A percentile compares a stretch with the other conserved stretches of the same genome.
Evolutionary conservation across 2,113 vertebrate genomes (phyloP).

Genomic region (Lophura nycthemera): DNA sequence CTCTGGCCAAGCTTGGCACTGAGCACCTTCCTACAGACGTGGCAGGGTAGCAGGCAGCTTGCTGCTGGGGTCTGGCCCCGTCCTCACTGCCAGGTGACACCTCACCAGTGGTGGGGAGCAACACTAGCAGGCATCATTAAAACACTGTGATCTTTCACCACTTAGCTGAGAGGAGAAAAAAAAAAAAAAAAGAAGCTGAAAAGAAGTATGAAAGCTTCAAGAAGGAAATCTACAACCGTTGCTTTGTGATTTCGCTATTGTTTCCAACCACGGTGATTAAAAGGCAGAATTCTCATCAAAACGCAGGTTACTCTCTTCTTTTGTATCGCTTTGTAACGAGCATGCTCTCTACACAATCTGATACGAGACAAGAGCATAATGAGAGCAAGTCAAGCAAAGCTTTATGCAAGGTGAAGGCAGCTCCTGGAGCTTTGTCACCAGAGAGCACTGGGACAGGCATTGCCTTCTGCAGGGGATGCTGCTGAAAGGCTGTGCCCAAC

Average conservation of each 20-base stretch:
- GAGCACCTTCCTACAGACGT: neutral
- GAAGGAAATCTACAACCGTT: neutral
- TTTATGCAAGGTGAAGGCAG: conserved; percentile 13
- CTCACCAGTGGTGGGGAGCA: conserved; percentile 27
- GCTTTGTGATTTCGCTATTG: neutral
- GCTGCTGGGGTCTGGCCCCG: neutral
- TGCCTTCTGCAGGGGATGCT: neutral
- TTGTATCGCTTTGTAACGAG: neutral
- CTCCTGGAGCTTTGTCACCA: conserved; percentile 33
- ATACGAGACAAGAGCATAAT: neutral
- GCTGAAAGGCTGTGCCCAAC: neutral
- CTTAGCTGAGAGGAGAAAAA: neutral
- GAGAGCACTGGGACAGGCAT: neutral
- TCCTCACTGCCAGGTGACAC: neutral
- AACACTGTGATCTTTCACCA: neutral
- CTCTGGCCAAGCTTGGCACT: neutral
- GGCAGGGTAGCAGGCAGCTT: neutral
- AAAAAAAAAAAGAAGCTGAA: neutral
- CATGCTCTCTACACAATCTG: fast-evolving
- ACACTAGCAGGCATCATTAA: neutral
- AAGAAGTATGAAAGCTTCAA: neutral
- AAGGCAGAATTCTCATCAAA: neutral
- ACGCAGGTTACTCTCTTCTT: neutral
- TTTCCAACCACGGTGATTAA: neutral
- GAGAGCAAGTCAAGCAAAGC: conserved; percentile 8